phyloP scores from a whole-genome alignment of 2,797 vertebrate genomes.

The Sitta carolinensis region DNA sequence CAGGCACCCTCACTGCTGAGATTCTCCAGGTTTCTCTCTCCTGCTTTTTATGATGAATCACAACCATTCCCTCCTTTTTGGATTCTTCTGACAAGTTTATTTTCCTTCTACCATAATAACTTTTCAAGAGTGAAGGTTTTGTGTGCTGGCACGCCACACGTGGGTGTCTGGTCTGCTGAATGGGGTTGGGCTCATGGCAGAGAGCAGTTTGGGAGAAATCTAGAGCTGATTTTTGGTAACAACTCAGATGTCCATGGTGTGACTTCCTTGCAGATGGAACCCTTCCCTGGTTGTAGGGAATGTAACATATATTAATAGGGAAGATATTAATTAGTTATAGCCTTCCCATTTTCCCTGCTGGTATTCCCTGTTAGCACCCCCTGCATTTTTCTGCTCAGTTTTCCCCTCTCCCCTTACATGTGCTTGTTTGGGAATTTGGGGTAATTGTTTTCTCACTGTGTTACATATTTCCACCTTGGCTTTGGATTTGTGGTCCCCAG shows the following conservation, averaged over 20 bases:
- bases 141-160: rapidly evolving
- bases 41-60: not conserved
- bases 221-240: not conserved
- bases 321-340: not conserved
- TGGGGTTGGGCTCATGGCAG: rapidly evolving
- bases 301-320: no score
- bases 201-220: not conserved
- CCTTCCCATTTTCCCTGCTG: not conserved
- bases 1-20: not conserved
- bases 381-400: not conserved
- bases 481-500: not conserved
- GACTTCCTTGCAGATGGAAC: not conserved
- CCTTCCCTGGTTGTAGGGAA: not conserved
- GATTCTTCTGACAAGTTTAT: not conserved
- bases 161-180: not conserved
- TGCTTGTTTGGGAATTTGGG: not conserved
- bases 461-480: not conserved
- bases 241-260: not conserved
- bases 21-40: not conserved
- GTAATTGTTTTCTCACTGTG: not conserved
- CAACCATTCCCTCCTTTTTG: not conserved
- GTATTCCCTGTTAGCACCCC: not conserved
- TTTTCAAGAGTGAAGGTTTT: not conserved
- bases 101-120: not conserved
- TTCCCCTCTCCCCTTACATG: not conserved